These are phyloP conservation scores for Mycteria americana DNA, from an alignment of 2,797 vertebrate genomes.

Conservation along the genomic window DNA sequence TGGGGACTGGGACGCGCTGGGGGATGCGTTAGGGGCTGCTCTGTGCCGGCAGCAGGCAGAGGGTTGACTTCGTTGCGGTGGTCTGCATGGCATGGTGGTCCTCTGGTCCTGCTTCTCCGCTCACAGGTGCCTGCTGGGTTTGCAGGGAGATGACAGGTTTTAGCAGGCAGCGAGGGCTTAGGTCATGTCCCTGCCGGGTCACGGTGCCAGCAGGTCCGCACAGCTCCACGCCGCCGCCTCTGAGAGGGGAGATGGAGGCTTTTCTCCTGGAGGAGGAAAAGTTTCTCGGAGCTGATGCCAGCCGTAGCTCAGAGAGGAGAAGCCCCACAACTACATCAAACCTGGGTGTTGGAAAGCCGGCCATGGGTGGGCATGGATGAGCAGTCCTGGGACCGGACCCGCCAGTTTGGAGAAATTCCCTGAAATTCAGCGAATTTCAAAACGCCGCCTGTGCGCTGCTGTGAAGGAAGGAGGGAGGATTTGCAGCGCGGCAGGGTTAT, in stretches of 20 bases:
- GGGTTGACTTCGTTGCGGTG: neutral
- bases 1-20: rapidly evolving
- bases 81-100: neutral
- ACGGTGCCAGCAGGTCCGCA: neutral
- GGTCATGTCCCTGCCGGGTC: neutral
- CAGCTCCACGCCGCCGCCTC: neutral
- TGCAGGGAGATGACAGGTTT: neutral
- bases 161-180: neutral
- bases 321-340: rapidly evolving
- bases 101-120: neutral
- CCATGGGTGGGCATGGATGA: neutral
- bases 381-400: neutral
- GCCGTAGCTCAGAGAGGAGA: neutral
- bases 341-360: neutral
- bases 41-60: neutral
- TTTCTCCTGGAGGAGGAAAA: neutral
- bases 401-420: neutral
- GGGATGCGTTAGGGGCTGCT: neutral
- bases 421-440: neutral
- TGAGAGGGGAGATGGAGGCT: neutral
- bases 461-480: neutral
- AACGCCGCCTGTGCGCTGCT: neutral
- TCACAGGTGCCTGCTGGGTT: neutral
- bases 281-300: neutral
- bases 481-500: neutral